Percentiles rank a stretch among this genome's conserved stretches.
Evolutionary conservation across 2,113 vertebrate genomes (phyloP).

Genomic region (Sus scrofa): T2T-Sscrofa CM000816.6:102808501-102809000

Average conservation of each 20-base stretch:
- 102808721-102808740: not conserved
- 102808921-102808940: not conserved
- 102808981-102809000: not conserved
- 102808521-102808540: not conserved
- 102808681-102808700: not conserved
- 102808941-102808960: not conserved
- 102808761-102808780: not conserved
- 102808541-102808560: not conserved
- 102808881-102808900: not conserved
- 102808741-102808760: not conserved
- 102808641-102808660: not conserved
- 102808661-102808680: not conserved
- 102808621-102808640: not conserved
- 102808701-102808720: too few relatives aligned
- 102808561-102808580: not conserved
- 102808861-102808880: not conserved
- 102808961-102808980: not conserved
- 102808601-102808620: not conserved
- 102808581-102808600: not conserved
- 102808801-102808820: not conserved
- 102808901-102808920: not conserved
- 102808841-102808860: not conserved
- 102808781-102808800: not conserved
- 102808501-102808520: not conserved
- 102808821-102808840: not conserved